These are phyloP conservation scores for Enteromius afrohamiltoni DNA, from an alignment of 2,797 vertebrate genomes.

Conservation along the genomic window DNA sequence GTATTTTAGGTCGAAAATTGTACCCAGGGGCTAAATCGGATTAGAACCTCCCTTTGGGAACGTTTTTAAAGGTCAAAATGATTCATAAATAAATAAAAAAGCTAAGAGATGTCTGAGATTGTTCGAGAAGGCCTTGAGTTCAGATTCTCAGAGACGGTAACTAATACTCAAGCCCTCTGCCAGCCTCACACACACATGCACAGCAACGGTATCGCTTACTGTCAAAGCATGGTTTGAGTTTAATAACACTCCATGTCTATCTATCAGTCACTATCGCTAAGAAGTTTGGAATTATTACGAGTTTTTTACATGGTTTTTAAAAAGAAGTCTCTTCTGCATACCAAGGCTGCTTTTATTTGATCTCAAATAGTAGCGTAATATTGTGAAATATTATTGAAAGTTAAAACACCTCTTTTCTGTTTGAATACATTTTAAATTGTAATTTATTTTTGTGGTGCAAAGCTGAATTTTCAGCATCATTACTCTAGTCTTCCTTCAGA, in stretches of 20 bases:
- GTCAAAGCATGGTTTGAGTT: conserved; percentile 1
- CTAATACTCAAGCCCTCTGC: background rate
- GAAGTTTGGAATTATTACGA: background rate
- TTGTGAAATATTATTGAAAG: background rate
- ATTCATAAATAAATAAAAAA: background rate
- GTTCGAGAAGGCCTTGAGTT: conserved; percentile 15
- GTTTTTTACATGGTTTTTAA: background rate
- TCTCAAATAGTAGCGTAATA: background rate
- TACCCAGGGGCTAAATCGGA: background rate
- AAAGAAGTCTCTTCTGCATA: background rate
- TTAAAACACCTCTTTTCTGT: background rate
- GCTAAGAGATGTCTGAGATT: conserved; percentile 11
- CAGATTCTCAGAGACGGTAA: conserved; percentile 15
- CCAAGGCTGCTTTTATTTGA: background rate
- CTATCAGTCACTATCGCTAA: background rate
- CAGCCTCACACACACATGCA: background rate
- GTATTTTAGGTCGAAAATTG: background rate
- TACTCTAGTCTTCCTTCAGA: background rate
- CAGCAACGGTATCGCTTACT: background rate
- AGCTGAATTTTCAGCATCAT: background rate
- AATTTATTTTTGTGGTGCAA: background rate
- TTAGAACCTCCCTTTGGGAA: conserved; percentile 6
- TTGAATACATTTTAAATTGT: background rate
- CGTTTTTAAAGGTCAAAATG: background rate
- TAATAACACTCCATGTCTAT: background rate